These are phyloP conservation scores for Lasioglossum zephyrum DNA, from an alignment of 2,888 invertebrate species.

Conservation along the genomic window DNA sequence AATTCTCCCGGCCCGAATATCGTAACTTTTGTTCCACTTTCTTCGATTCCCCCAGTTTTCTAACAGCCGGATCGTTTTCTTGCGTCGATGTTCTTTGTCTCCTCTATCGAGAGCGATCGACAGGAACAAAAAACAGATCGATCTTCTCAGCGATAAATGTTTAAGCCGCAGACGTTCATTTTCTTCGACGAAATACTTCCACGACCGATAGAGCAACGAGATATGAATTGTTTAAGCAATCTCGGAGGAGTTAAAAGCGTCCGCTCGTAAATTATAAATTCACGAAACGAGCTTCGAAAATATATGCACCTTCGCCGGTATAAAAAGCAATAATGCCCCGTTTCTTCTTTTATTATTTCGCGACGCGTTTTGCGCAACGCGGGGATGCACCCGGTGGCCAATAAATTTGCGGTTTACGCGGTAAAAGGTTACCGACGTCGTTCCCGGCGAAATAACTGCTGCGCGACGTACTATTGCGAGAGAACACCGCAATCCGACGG, in stretches of 20 bases:
- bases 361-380: slow-evolving; percentile 41
- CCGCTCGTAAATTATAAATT: neutral
- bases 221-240: neutral
- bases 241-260: neutral
- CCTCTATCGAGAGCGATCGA: neutral
- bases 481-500: slow-evolving; percentile 21
- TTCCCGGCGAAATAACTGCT: slow-evolving; percentile 44
- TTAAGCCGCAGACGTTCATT: neutral
- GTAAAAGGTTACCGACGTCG: slow-evolving; percentile 69
- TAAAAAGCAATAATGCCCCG: neutral
- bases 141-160: neutral
- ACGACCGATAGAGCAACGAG: neutral
- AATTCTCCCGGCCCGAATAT: slow-evolving; percentile 24
- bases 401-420: slow-evolving; percentile 66
- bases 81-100: neutral
- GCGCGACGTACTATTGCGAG: slow-evolving; percentile 46
- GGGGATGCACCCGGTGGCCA: slow-evolving; percentile 49
- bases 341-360: neutral
- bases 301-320: neutral
- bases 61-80: slow-evolving; percentile 13
- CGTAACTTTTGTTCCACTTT: slow-evolving; percentile 38
- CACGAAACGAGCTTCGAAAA: neutral
- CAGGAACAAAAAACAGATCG: neutral
- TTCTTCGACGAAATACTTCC: neutral
- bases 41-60: slow-evolving; percentile 32